These are phyloP conservation scores for Ophthalmolycus amberensis DNA, from an alignment of 2,113 vertebrate species.

Conservation along the genomic window DNA sequence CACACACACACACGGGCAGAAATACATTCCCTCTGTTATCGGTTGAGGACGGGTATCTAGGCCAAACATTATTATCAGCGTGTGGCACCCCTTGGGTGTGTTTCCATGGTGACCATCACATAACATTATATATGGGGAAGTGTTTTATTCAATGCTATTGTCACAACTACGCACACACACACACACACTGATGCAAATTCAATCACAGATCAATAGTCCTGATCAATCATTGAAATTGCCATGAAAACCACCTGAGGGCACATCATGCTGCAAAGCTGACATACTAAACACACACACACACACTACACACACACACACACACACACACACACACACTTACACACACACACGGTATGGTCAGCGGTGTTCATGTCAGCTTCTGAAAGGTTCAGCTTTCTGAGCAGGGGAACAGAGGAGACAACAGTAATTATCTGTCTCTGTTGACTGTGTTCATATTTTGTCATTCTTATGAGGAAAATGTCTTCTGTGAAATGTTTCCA, in stretches of 20 bases:
- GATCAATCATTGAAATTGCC: conserved; percentile 63
- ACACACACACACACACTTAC: background rate
- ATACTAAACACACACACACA: background rate
- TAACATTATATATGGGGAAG: conserved; percentile 68
- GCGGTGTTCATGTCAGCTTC: conserved; percentile 35
- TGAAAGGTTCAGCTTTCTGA: conserved; percentile 55
- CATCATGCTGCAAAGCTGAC: conserved; percentile 22
- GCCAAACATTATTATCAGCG: conserved; percentile 78
- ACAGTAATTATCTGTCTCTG: conserved; percentile 34
- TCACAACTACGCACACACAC: conserved; percentile 24
- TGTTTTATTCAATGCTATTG: conserved; percentile 57
- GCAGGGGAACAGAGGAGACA: background rate
- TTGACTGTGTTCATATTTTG: background rate
- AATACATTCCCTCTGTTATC: conserved; percentile 61
- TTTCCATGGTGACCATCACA: conserved; percentile 82
- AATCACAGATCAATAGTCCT: conserved; percentile 71
- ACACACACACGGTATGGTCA: background rate
- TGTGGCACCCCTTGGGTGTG: conserved; percentile 67
- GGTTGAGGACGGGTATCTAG: conserved; percentile 76
- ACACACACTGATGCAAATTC: conserved; percentile 39
- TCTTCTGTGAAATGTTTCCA: background rate
- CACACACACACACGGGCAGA: conserved; percentile 10
- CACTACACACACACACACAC: background rate
- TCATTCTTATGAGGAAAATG: background rate
- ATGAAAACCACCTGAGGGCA: conserved; percentile 64